phyloP scores from a whole-genome alignment of 2,113 vertebrate genomes.

The Aythya baeri region DNA sequence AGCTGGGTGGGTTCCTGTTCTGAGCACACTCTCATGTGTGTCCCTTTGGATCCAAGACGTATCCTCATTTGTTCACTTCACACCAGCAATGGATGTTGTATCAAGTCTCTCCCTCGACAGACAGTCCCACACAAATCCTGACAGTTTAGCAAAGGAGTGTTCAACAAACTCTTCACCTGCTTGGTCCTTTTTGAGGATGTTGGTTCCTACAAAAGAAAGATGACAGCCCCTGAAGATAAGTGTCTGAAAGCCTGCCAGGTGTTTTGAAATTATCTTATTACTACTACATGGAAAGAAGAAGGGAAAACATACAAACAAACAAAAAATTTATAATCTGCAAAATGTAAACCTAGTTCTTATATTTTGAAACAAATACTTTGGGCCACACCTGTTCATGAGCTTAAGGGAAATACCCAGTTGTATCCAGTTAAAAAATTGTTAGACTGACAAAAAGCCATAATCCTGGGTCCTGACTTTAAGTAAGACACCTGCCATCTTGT shows the following conservation, averaged over 20 bases:
- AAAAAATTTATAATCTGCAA: background rate
- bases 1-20: background rate
- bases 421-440: background rate
- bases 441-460: background rate
- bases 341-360: background rate
- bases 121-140: background rate
- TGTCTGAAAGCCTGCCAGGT: background rate
- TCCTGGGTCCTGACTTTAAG: background rate
- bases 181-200: background rate
- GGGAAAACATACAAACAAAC: background rate
- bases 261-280: background rate
- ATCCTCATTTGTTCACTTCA: background rate
- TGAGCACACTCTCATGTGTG: background rate
- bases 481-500: background rate
- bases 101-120: background rate
- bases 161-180: background rate
- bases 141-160: background rate
- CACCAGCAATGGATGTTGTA: background rate
- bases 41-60: background rate
- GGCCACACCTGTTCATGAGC: background rate
- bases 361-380: background rate
- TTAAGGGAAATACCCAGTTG: background rate
- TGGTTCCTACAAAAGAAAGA: background rate
- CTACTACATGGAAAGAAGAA: background rate
- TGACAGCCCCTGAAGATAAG: background rate